phyloP scores from a whole-genome alignment of 2,113 vertebrate species.

The Protobothrops mucrosquamatus region DNA sequence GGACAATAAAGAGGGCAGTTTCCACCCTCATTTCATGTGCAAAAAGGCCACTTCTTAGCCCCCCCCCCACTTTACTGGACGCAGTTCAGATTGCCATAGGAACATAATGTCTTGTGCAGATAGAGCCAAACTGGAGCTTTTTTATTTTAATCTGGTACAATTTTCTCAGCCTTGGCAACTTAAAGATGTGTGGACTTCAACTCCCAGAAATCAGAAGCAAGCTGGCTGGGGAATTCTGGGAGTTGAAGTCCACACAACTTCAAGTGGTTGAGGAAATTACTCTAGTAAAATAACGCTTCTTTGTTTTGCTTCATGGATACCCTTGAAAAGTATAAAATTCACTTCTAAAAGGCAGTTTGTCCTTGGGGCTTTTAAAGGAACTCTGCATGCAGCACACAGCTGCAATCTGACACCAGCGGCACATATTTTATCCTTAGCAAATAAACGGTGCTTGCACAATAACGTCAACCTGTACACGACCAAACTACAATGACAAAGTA shows the following conservation, averaged over 20 bases:
- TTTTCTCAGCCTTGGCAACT: background rate
- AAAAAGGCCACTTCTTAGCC: background rate
- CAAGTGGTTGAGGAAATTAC: background rate
- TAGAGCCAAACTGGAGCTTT: background rate
- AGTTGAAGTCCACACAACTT: background rate
- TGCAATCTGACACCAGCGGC: background rate
- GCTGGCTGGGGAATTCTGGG: background rate
- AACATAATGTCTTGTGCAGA: background rate
- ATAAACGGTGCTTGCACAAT: background rate
- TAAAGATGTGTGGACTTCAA: background rate
- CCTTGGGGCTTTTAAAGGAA: background rate
- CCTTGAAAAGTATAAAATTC: background rate
- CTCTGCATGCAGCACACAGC: background rate
- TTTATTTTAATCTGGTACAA: background rate
- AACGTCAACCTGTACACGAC: background rate
- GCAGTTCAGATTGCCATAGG: background rate
- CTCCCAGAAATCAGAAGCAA: background rate
- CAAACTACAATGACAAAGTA: background rate
- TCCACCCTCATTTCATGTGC: background rate
- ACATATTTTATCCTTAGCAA: background rate
- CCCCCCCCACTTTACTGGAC: background rate
- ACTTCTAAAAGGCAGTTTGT: background rate
- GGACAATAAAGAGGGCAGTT: background rate
- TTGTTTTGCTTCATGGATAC: background rate
- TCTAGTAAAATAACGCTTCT: background rate